Conservation (phyloP, 2,797 vertebrate genomes). For the Eremophila alpestris region DNA sequence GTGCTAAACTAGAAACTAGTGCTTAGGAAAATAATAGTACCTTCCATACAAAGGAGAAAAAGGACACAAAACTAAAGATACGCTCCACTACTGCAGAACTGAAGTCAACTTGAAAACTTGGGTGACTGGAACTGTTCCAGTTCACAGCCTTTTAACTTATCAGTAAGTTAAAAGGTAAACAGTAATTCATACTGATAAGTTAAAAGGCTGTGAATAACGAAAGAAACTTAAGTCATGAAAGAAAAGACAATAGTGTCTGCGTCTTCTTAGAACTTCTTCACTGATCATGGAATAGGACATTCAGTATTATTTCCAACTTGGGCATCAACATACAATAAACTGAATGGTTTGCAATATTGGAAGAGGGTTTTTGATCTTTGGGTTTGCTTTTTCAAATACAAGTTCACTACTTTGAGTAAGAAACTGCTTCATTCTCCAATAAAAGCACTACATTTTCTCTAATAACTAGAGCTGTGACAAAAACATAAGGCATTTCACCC, state of each 20-base stretch:
- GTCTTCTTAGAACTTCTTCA: neutral
- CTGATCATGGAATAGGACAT: neutral
- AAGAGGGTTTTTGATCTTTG: neutral
- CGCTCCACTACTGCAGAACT: neutral
- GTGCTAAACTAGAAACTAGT: neutral
- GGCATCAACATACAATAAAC: neutral
- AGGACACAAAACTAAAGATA: neutral
- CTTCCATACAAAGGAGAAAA: neutral
- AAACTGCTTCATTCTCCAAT: neutral
- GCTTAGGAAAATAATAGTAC: neutral
- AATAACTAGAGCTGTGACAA: neutral
- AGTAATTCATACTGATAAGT: neutral
- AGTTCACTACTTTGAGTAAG: neutral
- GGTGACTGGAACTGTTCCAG: too few species aligned
- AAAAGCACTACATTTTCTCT: neutral
- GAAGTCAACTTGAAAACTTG: neutral
- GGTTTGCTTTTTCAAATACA: neutral
- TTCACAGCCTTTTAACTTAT: too few species aligned
- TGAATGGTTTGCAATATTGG: neutral
- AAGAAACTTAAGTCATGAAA: neutral
- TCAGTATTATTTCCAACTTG: neutral
- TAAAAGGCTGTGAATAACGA: neutral
- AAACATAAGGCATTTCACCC: neutral
- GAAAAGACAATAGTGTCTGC: fast-evolving
- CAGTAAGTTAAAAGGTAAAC: neutral